Percentiles rank a stretch among this genome's conserved stretches.
phyloP scores from a whole-genome alignment of 2,888 invertebrate species.

The Eupithecia subumbrata region DNA sequence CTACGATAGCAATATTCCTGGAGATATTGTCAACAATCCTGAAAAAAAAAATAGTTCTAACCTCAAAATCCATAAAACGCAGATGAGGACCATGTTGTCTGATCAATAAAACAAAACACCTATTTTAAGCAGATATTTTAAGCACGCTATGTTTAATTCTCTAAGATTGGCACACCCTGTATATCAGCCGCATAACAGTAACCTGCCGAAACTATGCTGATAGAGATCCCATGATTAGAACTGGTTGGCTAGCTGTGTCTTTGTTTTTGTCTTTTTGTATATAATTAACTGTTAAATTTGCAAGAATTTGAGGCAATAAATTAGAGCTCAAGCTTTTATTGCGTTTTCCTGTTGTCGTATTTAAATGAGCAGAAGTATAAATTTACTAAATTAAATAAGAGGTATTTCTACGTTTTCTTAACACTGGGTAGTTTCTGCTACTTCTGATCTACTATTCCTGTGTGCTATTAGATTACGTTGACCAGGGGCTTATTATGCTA shows the following conservation, averaged over 20 bases:
- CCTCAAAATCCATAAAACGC: background rate
- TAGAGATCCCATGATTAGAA: background rate
- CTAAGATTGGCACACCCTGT: background rate
- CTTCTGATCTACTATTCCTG: background rate
- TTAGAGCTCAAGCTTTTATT: background rate
- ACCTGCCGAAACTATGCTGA: background rate
- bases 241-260: background rate
- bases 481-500: background rate
- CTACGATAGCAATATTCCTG: background rate
- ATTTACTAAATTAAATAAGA: background rate
- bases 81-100: background rate
- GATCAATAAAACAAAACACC: background rate
- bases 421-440: background rate
- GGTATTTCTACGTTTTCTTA: background rate
- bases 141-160: background rate
- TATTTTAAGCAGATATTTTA: background rate
- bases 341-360: constrained; percentile 2
- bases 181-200: background rate
- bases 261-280: background rate
- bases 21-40: background rate
- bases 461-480: no score
- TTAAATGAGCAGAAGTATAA: background rate
- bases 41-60: background rate
- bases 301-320: constrained; percentile 1
- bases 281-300: constrained; percentile 4